Percentiles rank a stretch among this genome's conserved stretches.
These are phyloP conservation scores for Palloptera scutellata DNA, from an alignment of 2,888 invertebrate species.

Conservation along the genomic window DNA sequence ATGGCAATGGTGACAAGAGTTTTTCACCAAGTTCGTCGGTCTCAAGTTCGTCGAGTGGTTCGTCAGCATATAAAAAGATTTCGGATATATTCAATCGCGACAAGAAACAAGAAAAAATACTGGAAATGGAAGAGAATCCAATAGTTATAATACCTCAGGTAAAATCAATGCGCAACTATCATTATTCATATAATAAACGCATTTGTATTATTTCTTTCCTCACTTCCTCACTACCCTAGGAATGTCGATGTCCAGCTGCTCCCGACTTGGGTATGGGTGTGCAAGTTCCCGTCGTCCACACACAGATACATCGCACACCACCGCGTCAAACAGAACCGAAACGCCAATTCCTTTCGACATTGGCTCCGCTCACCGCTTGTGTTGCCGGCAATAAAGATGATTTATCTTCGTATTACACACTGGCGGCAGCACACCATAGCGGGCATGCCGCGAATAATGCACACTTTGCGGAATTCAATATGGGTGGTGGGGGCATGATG, in stretches of 20 bases:
- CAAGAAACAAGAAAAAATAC: constrained; percentile 64
- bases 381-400: constrained; percentile 73
- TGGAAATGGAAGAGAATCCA: constrained; percentile 64
- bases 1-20: constrained; percentile 67
- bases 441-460: constrained; percentile 64
- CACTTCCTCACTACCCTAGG: constrained; percentile 44
- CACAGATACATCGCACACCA: constrained; percentile 62
- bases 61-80: constrained; percentile 71
- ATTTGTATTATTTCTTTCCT: not conserved
- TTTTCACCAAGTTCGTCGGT: constrained; percentile 70
- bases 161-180: constrained; percentile 1
- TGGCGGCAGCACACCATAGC: constrained; percentile 66
- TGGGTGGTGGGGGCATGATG: constrained; percentile 64
- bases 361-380: constrained; percentile 81
- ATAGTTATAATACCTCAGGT: constrained; percentile 65
- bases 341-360: constrained; percentile 79
- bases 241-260: constrained; percentile 65
- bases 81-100: constrained; percentile 64
- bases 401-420: constrained; percentile 69
- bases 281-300: constrained; percentile 64
- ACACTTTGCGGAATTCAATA: constrained; percentile 73
- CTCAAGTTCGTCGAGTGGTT: constrained; percentile 68
- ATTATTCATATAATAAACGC: not conserved
- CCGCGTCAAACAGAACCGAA: constrained; percentile 71
- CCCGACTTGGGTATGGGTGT: constrained; percentile 69